Conservation (phyloP, 2,113 vertebrate genomes). For the Centrocercus urophasianus region DNA sequence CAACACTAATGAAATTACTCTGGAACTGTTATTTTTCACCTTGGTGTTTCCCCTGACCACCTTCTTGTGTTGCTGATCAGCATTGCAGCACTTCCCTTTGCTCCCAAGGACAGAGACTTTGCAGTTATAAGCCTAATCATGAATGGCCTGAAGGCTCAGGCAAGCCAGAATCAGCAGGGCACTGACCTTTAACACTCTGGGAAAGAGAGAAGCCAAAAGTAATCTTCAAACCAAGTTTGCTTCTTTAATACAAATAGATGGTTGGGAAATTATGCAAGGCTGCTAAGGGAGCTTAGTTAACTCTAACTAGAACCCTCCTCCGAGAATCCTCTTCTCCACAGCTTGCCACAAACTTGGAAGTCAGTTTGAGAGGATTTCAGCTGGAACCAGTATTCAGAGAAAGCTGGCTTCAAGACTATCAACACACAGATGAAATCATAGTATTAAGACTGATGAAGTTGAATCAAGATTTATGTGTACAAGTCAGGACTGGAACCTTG, state of each 20-base stretch:
- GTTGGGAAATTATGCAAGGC: not conserved
- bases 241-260: not conserved
- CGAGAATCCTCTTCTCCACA: not conserved
- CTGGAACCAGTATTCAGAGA: not conserved
- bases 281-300: not conserved
- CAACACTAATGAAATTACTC: slow-evolving; percentile 48
- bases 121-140: slow-evolving; percentile 2
- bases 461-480: not conserved
- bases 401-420: not conserved
- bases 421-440: not conserved
- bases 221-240: slow-evolving; percentile 17
- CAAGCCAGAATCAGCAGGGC: not conserved
- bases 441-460: not conserved
- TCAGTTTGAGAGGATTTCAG: not conserved
- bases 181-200: slow-evolving; percentile 25
- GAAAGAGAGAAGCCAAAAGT: slow-evolving; percentile 28
- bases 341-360: not conserved
- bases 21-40: slow-evolving; percentile 45
- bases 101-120: slow-evolving; percentile 30
- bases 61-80: slow-evolving; percentile 23
- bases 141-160: slow-evolving; percentile 35
- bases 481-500: not conserved
- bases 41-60: not conserved
- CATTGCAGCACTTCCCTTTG: slow-evolving; percentile 33
- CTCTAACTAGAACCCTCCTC: not conserved